These are phyloP conservation scores for Tylochromis polylepis DNA, from an alignment of 2,113 vertebrate species.

Conservation along the genomic window DNA sequence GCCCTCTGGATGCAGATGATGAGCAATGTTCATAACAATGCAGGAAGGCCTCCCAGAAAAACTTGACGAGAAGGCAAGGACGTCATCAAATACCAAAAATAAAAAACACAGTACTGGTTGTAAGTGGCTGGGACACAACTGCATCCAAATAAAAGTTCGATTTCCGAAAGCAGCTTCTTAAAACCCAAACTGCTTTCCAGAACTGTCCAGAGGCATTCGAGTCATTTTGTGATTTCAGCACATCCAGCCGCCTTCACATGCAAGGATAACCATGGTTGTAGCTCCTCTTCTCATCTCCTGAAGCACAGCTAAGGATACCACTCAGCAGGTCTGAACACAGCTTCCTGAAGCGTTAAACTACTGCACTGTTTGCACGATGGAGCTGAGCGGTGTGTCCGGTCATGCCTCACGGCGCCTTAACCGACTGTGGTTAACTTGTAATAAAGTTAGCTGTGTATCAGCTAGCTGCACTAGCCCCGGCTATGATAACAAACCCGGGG, in stretches of 20 bases:
- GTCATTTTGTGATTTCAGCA: not conserved
- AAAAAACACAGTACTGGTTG: not conserved
- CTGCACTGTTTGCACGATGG: not conserved
- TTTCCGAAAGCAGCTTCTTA: not conserved
- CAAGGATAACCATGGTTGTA: not conserved
- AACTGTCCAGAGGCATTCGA: not conserved
- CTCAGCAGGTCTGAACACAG: not conserved
- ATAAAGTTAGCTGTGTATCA: not conserved
- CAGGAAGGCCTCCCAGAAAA: not conserved
- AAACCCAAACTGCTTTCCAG: not conserved
- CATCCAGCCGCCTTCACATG: not conserved
- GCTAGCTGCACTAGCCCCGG: conserved; percentile 22
- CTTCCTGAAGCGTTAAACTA: not conserved
- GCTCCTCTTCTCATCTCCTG: not conserved
- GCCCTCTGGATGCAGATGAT: not conserved
- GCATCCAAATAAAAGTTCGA: not conserved
- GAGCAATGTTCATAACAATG: not conserved
- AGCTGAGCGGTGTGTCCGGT: not conserved
- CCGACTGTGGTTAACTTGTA: not conserved
- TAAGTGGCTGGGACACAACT: not conserved
- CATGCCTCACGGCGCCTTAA: not conserved
- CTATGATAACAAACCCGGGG: not conserved
- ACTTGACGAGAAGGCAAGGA: not conserved
- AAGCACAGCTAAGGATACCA: not conserved
- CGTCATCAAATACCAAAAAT: not conserved